Percentiles rank a stretch among this genome's conserved stretches.
phyloP scores from a whole-genome alignment of 2,113 vertebrate genomes.

The Perognathus longimembris region DNA sequence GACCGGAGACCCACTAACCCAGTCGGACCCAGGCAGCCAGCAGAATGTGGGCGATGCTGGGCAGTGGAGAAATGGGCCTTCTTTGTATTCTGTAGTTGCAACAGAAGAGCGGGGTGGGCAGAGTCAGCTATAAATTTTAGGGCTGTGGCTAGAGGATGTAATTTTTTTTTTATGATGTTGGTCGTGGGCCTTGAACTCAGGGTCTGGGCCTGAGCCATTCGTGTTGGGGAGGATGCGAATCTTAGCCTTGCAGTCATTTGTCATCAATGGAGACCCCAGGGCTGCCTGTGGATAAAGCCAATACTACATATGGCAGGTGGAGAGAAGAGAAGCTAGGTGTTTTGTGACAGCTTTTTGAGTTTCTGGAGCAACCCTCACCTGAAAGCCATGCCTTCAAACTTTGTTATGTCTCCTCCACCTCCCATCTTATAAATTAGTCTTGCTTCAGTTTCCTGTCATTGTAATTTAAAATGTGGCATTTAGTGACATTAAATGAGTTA shows the following conservation, averaged over 20 bases:
- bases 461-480: background rate
- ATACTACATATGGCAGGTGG: background rate
- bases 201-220: no score
- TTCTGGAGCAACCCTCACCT: background rate
- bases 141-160: no score
- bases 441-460: conserved; percentile 1
- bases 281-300: background rate
- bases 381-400: background rate
- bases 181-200: no score
- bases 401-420: background rate
- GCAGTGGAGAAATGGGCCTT: background rate
- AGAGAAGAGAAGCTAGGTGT: background rate
- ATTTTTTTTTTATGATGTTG: no score
- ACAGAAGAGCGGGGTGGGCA: background rate
- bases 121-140: background rate
- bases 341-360: background rate
- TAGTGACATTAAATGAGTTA: background rate
- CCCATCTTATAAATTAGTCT: background rate
- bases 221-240: background rate
- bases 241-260: background rate
- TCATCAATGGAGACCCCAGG: background rate
- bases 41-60: background rate
- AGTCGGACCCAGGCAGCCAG: background rate
- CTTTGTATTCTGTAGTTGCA: background rate
- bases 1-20: background rate